Conservation (phyloP, 2,797 vertebrate genomes). For the Protosalanx chinensis region DNA sequence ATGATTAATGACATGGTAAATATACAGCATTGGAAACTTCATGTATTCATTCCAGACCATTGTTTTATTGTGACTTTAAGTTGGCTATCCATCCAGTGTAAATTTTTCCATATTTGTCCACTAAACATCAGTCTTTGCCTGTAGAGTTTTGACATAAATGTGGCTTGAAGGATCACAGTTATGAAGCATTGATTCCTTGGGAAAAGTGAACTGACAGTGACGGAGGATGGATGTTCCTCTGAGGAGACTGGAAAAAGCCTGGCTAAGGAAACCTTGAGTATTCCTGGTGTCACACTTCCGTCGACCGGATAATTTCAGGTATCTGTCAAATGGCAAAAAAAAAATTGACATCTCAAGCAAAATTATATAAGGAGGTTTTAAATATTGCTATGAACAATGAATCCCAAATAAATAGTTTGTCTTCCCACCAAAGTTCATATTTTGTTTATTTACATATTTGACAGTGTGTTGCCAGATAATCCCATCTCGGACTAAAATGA, state of each 20-base stretch:
- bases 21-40: conserved; percentile 65
- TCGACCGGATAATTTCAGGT: conserved; percentile 70
- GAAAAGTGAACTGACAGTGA: conserved; percentile 65
- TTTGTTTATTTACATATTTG: no score
- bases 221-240: conserved; percentile 70
- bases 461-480: no score
- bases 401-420: conserved; percentile 45
- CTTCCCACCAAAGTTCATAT: no score
- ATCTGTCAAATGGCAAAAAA: conserved; percentile 62
- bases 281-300: conserved; percentile 60
- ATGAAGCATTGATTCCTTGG: conserved; percentile 64
- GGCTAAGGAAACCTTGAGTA: conserved; percentile 65
- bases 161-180: conserved; percentile 58
- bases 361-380: conserved; percentile 61
- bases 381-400: conserved; percentile 50
- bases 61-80: conserved; percentile 16
- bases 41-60: conserved; percentile 66
- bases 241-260: conserved; percentile 65
- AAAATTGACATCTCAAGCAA: conserved; percentile 54
- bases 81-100: conserved; percentile 5
- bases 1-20: conserved; percentile 74
- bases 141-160: conserved; percentile 59
- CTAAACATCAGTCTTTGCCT: conserved; percentile 64
- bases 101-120: conserved; percentile 64
- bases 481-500: no score